phyloP scores from a whole-genome alignment of 2,113 vertebrate species.

The Stercorarius parasiticus region DNA sequence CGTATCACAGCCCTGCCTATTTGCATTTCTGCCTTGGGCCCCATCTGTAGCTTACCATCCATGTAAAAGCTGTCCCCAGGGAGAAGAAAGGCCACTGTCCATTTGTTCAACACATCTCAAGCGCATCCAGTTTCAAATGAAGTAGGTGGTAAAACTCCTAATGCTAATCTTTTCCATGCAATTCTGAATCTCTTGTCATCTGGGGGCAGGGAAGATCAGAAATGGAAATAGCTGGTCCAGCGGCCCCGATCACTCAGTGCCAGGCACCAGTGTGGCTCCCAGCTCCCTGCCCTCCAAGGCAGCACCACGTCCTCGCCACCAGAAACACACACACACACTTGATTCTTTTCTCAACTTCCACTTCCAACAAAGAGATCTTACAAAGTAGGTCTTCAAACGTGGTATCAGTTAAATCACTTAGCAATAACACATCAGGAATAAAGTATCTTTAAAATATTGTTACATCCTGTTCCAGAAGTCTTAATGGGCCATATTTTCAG shows the following conservation, averaged over 20 bases:
- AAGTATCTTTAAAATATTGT: neutral
- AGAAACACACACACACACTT: neutral
- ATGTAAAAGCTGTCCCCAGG: slow-evolving; percentile 15
- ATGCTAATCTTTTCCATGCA: neutral
- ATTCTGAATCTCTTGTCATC: neutral
- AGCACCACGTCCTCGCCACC: neutral
- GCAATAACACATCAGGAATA: neutral
- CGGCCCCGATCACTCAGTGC: neutral
- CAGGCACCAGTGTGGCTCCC: neutral
- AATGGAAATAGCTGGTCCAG: neutral
- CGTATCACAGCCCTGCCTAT: slow-evolving; percentile 50
- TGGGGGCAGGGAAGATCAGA: neutral
- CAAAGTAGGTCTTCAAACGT: neutral
- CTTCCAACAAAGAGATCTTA: neutral
- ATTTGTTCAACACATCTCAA: slow-evolving; percentile 36
- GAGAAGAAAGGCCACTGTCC: slow-evolving; percentile 52
- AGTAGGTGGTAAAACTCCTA: slow-evolving; percentile 26
- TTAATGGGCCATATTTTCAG: slow-evolving; percentile 32
- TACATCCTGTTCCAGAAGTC: neutral
- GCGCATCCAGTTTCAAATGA: slow-evolving; percentile 6
- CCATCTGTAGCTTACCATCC: slow-evolving; percentile 62
- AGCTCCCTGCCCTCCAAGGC: neutral
- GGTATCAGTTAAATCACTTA: neutral
- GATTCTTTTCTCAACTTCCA: neutral
- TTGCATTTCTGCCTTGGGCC: slow-evolving; percentile 61